phyloP scores from a whole-genome alignment of 2,797 vertebrate species.

The Sebastes elongatus region DNA sequence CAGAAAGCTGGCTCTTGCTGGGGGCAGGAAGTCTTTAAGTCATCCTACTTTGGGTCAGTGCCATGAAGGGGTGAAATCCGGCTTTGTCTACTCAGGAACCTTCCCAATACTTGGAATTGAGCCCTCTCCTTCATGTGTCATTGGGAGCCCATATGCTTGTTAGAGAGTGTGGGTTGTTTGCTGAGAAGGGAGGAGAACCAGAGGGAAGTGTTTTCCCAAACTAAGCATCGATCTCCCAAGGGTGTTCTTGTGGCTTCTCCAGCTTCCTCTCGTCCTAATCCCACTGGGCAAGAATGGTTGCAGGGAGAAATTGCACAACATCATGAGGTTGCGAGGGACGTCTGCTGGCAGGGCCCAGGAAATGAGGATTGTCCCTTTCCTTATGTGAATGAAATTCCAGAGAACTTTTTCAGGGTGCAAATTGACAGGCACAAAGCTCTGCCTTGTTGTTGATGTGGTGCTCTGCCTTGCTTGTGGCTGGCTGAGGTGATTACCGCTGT shows the following conservation, averaged over 20 bases:
- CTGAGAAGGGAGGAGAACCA: conserved; percentile 58
- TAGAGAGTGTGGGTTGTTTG: conserved; percentile 64
- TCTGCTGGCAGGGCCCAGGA: conserved; percentile 8
- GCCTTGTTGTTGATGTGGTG: conserved; percentile 71
- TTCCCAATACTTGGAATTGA: conserved; percentile 62
- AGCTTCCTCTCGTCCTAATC: conserved; percentile 56
- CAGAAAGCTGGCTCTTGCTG: conserved; percentile 64
- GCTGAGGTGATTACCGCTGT: conserved; percentile 72
- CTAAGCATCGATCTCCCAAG: conserved; percentile 69
- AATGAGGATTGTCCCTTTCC: conserved; percentile 26
- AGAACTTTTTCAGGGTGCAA: conserved; percentile 50
- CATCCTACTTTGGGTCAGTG: conserved; percentile 65
- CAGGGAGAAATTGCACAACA: conserved; percentile 55
- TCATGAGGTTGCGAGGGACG: conserved; percentile 31
- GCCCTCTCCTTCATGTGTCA: conserved; percentile 76
- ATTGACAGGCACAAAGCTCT: conserved; percentile 64
- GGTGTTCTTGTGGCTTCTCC: conserved; percentile 70
- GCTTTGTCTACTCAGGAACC: conserved; percentile 63
- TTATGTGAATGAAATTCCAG: conserved; percentile 68
- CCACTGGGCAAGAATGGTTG: conserved; percentile 44
- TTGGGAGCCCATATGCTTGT: conserved; percentile 76
- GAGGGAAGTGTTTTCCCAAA: conserved; percentile 69
- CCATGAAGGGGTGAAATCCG: conserved; percentile 72
- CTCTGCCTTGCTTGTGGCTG: conserved; percentile 68
- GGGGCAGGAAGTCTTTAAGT: conserved; percentile 75